Conservation (phyloP, 2,113 vertebrate species). For the Acanthisitta chloris region DNA sequence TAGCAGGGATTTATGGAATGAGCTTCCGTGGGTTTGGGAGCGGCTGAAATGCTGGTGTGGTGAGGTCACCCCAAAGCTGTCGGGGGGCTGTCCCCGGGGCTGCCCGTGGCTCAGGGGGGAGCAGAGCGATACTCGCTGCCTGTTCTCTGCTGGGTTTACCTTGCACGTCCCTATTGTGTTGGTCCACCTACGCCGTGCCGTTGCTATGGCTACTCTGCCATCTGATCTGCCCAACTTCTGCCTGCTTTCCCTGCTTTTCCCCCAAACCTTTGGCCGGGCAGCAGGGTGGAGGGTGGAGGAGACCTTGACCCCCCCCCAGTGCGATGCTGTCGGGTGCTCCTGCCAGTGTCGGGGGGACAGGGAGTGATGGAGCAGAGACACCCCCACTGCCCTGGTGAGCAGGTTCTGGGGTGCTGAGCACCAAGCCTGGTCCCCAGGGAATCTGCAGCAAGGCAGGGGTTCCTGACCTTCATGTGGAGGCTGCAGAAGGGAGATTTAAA, state of each 20-base stretch:
- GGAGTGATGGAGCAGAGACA: neutral
- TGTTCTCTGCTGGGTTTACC: neutral
- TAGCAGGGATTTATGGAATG: neutral
- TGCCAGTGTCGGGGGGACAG: fast-evolving
- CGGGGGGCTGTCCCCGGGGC: fast-evolving
- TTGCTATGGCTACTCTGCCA: conserved; percentile 42
- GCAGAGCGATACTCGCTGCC: neutral
- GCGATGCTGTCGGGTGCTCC: neutral
- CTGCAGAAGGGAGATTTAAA: neutral
- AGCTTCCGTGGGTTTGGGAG: neutral
- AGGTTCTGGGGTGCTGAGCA: neutral
- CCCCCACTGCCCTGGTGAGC: fast-evolving
- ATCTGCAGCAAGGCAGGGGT: neutral
- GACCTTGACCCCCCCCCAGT: neutral
- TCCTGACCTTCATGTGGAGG: neutral
- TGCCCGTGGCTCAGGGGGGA: neutral
- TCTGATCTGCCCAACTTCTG: conserved; percentile 34
- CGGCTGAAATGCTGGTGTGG: fast-evolving
- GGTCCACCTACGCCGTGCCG: conserved; percentile 36
- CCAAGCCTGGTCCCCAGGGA: fast-evolving
- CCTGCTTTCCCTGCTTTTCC: neutral
- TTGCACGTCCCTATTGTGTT: neutral
- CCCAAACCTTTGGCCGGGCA: neutral
- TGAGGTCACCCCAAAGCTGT: neutral
- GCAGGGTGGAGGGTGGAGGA: neutral